Conservation (phyloP, 37 sponge, comb jelly and placozoan genomes). For the Spongilla lacustris region DNA sequence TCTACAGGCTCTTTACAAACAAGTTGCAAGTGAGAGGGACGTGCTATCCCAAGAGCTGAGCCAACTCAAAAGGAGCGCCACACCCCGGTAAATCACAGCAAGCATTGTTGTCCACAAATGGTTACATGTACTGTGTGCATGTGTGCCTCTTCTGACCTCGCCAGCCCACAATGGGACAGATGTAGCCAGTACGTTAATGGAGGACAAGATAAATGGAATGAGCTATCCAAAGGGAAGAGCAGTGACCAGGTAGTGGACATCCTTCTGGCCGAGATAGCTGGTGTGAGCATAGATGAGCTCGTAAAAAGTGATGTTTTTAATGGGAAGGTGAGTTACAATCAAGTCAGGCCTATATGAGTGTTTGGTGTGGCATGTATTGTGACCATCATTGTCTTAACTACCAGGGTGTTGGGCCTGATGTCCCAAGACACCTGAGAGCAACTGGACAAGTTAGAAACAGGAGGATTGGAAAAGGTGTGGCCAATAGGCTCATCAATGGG, state of each 20-base stretch:
- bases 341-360: neutral
- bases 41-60: conserved; percentile 39
- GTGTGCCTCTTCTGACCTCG: neutral
- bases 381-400: neutral
- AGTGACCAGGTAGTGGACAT: conserved; percentile 88
- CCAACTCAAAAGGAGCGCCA: conserved; percentile 77
- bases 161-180: conserved; percentile 90
- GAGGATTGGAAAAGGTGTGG: conserved; percentile 43
- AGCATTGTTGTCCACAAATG: neutral
- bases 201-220: conserved; percentile 80
- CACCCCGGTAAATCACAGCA: conserved; percentile 61
- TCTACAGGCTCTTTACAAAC: conserved; percentile 64
- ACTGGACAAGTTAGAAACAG: conserved; percentile 71
- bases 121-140: neutral
- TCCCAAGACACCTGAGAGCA: conserved; percentile 80
- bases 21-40: conserved; percentile 56
- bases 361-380: neutral
- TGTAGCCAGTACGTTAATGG: conserved; percentile 78
- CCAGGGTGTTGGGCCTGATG: conserved; percentile 74
- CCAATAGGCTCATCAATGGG: conserved; percentile 65
- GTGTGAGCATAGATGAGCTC: conserved; percentile 67
- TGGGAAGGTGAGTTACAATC: conserved; percentile 55
- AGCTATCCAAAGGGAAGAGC: conserved; percentile 73
- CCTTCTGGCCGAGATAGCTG: conserved; percentile 81
- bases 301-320: conserved; percentile 64